phyloP scores from a whole-genome alignment of 2,888 invertebrate genomes.

The Lycophotia porphyrea region DNA sequence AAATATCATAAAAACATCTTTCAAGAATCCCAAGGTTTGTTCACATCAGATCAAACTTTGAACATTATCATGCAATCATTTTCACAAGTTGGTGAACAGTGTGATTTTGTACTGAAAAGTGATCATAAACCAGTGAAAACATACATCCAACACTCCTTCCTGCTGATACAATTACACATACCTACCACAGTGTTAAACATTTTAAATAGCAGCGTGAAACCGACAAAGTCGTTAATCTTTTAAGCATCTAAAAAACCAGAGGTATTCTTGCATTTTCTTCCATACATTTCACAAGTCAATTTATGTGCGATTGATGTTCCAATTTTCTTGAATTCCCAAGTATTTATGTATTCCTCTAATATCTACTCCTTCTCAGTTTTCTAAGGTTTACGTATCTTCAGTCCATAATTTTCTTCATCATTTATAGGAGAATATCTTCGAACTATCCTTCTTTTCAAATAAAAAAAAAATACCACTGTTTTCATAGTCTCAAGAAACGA shows the following conservation, averaged over 20 bases:
- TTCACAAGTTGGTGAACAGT: conserved; percentile 82
- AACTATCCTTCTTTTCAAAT: conserved; percentile 56
- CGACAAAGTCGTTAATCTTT: conserved; percentile 63
- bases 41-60: conserved; percentile 61
- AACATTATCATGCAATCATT: conserved; percentile 76
- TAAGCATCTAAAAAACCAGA: conserved; percentile 73
- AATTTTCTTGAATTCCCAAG: conserved; percentile 55
- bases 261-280: conserved; percentile 68
- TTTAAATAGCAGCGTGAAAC: conserved; percentile 68
- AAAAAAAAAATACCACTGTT: conserved; percentile 79
- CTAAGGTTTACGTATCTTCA: conserved; percentile 44
- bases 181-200: conserved; percentile 73
- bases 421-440: conserved; percentile 53
- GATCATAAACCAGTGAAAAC: conserved; percentile 87
- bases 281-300: conserved; percentile 41
- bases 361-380: conserved; percentile 41
- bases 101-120: conserved; percentile 87
- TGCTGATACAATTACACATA: conserved; percentile 69
- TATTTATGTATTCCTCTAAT: conserved; percentile 43
- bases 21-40: conserved; percentile 66
- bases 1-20: conserved; percentile 61
- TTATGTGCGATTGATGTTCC: conserved; percentile 41
- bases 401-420: conserved; percentile 43
- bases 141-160: conserved; percentile 74
- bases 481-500: conserved; percentile 77